phyloP scores from a whole-genome alignment of 2,797 vertebrate species.

The Apogon talboti region DNA sequence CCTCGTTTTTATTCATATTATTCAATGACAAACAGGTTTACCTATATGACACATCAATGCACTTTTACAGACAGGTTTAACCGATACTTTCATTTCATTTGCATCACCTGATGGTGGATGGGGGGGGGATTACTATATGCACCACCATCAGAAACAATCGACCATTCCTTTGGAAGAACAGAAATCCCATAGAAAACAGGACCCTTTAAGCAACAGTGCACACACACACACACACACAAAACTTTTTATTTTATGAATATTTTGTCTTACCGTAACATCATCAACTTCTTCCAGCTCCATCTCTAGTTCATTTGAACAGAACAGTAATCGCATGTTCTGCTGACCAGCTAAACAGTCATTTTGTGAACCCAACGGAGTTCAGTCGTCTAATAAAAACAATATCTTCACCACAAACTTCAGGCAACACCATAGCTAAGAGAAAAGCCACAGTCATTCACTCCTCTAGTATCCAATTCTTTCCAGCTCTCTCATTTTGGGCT shows the following conservation, averaged over 20 bases:
- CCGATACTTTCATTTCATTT: too few relatives aligned
- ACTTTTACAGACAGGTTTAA: too few relatives aligned
- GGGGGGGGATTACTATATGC: too few relatives aligned
- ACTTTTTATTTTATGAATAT: background rate
- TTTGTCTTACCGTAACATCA: slow-evolving; percentile 67
- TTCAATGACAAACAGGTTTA: too few relatives aligned
- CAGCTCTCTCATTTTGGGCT: slow-evolving; percentile 27
- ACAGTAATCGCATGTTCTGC: slow-evolving; percentile 65
- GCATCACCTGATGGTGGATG: too few relatives aligned
- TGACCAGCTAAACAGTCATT: slow-evolving; percentile 28
- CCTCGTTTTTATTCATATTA: too few relatives aligned
- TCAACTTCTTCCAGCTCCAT: slow-evolving; percentile 69
- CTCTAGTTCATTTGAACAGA: slow-evolving; percentile 59
- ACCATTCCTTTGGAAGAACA: too few relatives aligned
- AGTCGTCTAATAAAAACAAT: slow-evolving; percentile 7
- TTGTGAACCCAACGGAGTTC: slow-evolving; percentile 17
- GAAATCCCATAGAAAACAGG: too few relatives aligned
- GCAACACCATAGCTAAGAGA: slow-evolving; percentile 14
- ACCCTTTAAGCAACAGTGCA: too few relatives aligned
- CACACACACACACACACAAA: background rate
- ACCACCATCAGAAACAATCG: too few relatives aligned
- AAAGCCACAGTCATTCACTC: slow-evolving; percentile 48
- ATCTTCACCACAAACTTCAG: background rate
- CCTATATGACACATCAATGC: too few relatives aligned
- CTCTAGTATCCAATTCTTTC: slow-evolving; percentile 15